These are phyloP conservation scores for Cichladusa arquata DNA, from an alignment of 2,113 vertebrate genomes.

Conservation along the genomic window DNA sequence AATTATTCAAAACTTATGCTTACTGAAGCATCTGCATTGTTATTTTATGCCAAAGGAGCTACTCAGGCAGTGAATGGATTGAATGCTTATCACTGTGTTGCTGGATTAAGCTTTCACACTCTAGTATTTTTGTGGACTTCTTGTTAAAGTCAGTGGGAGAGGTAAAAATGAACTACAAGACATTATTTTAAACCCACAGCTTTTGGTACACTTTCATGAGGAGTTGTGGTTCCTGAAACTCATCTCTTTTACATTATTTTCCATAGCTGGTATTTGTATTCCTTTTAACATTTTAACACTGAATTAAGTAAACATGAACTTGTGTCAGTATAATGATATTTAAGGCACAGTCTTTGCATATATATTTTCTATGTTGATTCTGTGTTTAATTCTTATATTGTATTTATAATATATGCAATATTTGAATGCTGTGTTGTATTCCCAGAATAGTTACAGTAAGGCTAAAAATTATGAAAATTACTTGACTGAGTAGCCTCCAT, in stretches of 20 bases:
- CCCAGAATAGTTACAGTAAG: background rate
- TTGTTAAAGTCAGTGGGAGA: background rate
- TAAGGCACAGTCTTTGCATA: background rate
- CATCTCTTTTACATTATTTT: background rate
- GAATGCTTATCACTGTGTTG: background rate
- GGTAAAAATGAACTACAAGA: background rate
- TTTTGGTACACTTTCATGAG: background rate
- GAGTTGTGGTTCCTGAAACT: background rate
- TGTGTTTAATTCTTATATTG: background rate
- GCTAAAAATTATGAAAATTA: background rate
- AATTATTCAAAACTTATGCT: background rate
- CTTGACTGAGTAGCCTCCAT: background rate
- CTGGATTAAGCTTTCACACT: background rate
- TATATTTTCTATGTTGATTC: background rate
- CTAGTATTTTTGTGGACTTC: background rate
- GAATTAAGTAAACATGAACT: background rate
- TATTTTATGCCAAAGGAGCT: background rate
- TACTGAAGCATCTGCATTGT: background rate
- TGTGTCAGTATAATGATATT: background rate
- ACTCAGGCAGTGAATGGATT: background rate
- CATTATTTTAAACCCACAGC: background rate
- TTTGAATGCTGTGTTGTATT: background rate
- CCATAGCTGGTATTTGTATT: background rate
- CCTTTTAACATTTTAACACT: background rate
- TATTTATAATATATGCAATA: background rate